Conservation (phyloP, 2,113 vertebrate species). For the Melanostigma gelatinosum region DNA sequence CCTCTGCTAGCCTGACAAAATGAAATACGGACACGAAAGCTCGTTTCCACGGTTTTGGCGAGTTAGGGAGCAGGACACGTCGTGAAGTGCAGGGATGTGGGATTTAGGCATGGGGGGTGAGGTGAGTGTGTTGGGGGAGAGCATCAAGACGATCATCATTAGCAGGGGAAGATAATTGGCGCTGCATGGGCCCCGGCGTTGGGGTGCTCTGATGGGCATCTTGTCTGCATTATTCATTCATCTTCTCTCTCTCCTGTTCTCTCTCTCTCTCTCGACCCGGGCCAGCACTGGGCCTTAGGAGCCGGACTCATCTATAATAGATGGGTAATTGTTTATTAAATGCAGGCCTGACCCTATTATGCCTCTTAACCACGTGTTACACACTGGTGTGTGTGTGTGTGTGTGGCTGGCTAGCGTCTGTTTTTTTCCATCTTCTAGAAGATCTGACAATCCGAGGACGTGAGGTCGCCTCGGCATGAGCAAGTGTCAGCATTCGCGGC, state of each 20-base stretch:
- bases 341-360: conserved; percentile 86
- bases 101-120: conserved; percentile 34
- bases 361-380: conserved; percentile 77
- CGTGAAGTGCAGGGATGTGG: conserved; percentile 47
- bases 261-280: conserved; percentile 61
- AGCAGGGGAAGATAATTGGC: conserved; percentile 80
- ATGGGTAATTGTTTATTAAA: conserved; percentile 90
- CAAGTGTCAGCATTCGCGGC: conserved; percentile 47
- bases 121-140: conserved; percentile 22
- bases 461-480: conserved; percentile 57
- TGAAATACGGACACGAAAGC: background rate
- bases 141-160: conserved; percentile 77
- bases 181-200: conserved; percentile 71
- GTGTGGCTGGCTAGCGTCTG: conserved; percentile 51
- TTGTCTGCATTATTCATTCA: conserved; percentile 85
- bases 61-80: background rate
- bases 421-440: conserved; percentile 75
- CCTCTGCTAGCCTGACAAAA: conserved; percentile 73
- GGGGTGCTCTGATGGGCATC: conserved; percentile 77
- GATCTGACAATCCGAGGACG: conserved; percentile 73
- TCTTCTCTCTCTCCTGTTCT: conserved; percentile 39
- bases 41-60: background rate
- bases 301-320: conserved; percentile 85
- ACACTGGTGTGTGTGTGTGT: conserved; percentile 50
- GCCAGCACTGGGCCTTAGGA: conserved; percentile 77